Evolutionary conservation across 1,140 invertebrate species (phyloP).

Genomic region (Cyrtorhinus lividipennis): DNA sequence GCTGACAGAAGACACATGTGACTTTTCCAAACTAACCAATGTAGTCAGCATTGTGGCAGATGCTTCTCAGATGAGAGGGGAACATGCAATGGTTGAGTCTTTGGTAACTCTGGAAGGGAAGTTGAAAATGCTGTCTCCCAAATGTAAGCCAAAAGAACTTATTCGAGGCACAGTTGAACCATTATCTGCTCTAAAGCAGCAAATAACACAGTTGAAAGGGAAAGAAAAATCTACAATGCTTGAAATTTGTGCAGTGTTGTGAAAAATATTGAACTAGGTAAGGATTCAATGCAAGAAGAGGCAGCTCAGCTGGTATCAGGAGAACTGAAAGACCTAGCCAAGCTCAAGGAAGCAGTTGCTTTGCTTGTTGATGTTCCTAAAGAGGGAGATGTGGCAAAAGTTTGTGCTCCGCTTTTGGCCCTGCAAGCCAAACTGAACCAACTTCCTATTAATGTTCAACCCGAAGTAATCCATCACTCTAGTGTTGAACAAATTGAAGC

Average conservation of each 20-base stretch:
- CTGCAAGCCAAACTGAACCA: not conserved
- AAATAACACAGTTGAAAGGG: not conserved
- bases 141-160: not conserved
- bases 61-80: not conserved
- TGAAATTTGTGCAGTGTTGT: not conserved
- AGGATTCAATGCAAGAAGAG: not conserved
- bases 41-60: not conserved
- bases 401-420: not conserved
- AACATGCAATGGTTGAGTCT: not conserved
- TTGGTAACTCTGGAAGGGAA: not conserved
- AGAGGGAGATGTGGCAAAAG: not conserved
- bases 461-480: not conserved
- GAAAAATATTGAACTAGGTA: not conserved
- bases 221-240: not conserved
- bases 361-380: not conserved
- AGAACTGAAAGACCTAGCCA: not conserved
- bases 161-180: not conserved
- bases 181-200: not conserved
- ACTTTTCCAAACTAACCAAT: not conserved
- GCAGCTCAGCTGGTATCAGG: not conserved
- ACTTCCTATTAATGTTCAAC: not conserved
- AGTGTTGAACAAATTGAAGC: not conserved
- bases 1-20: not conserved
- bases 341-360: not conserved
- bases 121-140: not conserved